Conservation (phyloP, 2,113 vertebrate species). For the Taurulus bubalis region DNA sequence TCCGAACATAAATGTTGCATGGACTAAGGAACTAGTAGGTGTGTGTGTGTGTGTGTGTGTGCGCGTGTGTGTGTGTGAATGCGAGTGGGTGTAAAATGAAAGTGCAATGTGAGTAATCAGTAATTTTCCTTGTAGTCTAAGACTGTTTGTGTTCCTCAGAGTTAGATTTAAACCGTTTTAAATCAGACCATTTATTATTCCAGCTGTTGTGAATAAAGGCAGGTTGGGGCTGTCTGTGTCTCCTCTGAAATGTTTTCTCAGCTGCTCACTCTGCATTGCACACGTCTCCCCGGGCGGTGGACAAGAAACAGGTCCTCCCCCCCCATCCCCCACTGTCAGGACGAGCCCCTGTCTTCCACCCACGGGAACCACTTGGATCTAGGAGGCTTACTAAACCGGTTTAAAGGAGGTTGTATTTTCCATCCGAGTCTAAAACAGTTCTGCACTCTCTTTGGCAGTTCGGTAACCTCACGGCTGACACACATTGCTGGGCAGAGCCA, state of each 20-base stretch:
- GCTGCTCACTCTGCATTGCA: slow-evolving; percentile 71
- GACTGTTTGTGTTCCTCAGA: slow-evolving; percentile 64
- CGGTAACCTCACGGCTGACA: slow-evolving; percentile 37
- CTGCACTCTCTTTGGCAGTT: slow-evolving; percentile 22
- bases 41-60: no score
- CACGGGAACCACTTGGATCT: slow-evolving; percentile 51
- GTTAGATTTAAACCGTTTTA: slow-evolving; percentile 68
- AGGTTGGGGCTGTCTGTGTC: slow-evolving; percentile 67
- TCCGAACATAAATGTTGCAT: slow-evolving; percentile 18
- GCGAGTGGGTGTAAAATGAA: slow-evolving; percentile 60
- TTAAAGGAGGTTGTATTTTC: slow-evolving; percentile 62
- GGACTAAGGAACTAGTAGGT: slow-evolving; percentile 52
- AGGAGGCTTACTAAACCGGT: slow-evolving; percentile 58
- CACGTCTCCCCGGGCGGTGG: slow-evolving; percentile 60
- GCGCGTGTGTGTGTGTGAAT: no score
- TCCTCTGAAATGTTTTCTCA: slow-evolving; percentile 81
- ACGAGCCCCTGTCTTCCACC: slow-evolving; percentile 49
- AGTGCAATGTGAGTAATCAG: slow-evolving; percentile 57
- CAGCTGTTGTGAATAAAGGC: slow-evolving; percentile 78
- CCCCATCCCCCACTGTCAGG: slow-evolving; percentile 44
- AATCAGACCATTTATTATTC: slow-evolving; percentile 78
- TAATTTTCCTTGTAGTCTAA: slow-evolving; percentile 36
- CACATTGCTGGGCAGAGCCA: slow-evolving; percentile 31
- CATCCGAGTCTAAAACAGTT: slow-evolving; percentile 53
- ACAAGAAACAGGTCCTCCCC: slow-evolving; percentile 65